These are phyloP conservation scores for Drosophila setosimentum DNA, from an alignment of 2,888 invertebrate species.

Conservation along the genomic window DNA sequence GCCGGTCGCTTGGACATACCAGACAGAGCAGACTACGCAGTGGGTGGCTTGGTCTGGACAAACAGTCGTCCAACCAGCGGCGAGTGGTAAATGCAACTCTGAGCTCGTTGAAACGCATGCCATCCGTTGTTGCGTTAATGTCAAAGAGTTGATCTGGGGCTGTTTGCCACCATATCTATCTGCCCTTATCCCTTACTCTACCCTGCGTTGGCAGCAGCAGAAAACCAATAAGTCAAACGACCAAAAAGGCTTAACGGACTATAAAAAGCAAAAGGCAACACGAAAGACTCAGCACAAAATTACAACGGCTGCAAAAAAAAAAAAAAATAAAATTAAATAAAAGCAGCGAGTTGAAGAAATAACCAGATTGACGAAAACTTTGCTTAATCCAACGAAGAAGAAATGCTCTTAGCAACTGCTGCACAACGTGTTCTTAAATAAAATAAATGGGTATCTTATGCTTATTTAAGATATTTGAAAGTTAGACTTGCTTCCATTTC, in stretches of 20 bases:
- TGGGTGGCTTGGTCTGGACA: constrained; percentile 48
- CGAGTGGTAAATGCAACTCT: constrained; percentile 58
- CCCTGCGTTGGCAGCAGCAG: constrained; percentile 16
- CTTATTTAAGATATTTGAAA: neutral
- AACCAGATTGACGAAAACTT: constrained; percentile 37
- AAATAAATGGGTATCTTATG: neutral
- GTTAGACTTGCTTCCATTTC: neutral
- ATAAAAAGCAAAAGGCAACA: constrained; percentile 68
- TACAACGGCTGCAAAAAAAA: constrained; percentile 48
- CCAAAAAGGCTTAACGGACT: constrained; percentile 73
- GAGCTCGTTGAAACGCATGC: constrained; percentile 62
- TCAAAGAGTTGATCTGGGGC: constrained; percentile 10
- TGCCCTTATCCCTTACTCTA: constrained; percentile 13
- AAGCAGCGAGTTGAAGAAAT: constrained; percentile 21
- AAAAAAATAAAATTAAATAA: constrained; percentile 8
- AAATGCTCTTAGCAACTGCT: constrained; percentile 28
- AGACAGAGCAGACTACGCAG: constrained; percentile 52
- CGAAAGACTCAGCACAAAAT: constrained; percentile 59
- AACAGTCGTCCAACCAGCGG: constrained; percentile 41
- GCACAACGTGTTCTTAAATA: neutral
- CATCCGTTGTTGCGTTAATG: constrained; percentile 58
- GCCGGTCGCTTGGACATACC: constrained; percentile 54
- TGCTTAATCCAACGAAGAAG: constrained; percentile 10
- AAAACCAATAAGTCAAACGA: constrained; percentile 74
- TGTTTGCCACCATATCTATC: neutral